Evolutionary conservation across 2,888 invertebrate genomes (phyloP), one percentile per base, ranked within the genome.

Genomic region (Pharmacophagus antenor): DNA sequence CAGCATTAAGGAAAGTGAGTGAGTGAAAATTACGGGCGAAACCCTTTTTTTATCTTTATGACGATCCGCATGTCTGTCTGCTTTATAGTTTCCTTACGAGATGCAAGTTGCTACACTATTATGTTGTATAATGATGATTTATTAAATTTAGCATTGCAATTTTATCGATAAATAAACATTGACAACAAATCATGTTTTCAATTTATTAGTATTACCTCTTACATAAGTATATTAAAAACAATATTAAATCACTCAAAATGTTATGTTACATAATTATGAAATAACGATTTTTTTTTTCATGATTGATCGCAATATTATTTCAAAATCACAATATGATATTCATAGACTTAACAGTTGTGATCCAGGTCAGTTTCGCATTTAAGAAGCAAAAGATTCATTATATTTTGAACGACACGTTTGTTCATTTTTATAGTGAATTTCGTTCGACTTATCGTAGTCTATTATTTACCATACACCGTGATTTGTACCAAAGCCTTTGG

Each of bases 401-500:
- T 31, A 27, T 15, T 48, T 47, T 53, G 52, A 52, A 52, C 47
- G 51, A 53, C 41, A 31, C 17, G 3, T 41, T 15, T 48, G 53
- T 53, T 48, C 48, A 23, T 37, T 59, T 46, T 25, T 50, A 60
- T 6, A 18, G 51, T 52, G 27, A 48, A 27, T 53, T 48, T 42
- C 7, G 46, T 46, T 50, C 5, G 52, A n/a, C 37, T 52, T 56
- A 48, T 48, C 55, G n/a, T 18, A 55, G 23, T 46, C 50, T 48
- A 51, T 44, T 56, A 22, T 61, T 61, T 55, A 52, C 20, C 53
- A 42, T 47, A 58, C 37, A 17, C n/a, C 25, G 47, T 22, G 44
- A 31, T 47, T 51, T 52, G 18, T 46, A 65, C 72, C 68, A 65
- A 71, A 73, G 56, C 57, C 42, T 51, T 62, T 63, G 49, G 37